Base-by-base conservation (phyloP, 1,140 invertebrate genomes). In the Trachymyrmex cornetzi region DNA sequence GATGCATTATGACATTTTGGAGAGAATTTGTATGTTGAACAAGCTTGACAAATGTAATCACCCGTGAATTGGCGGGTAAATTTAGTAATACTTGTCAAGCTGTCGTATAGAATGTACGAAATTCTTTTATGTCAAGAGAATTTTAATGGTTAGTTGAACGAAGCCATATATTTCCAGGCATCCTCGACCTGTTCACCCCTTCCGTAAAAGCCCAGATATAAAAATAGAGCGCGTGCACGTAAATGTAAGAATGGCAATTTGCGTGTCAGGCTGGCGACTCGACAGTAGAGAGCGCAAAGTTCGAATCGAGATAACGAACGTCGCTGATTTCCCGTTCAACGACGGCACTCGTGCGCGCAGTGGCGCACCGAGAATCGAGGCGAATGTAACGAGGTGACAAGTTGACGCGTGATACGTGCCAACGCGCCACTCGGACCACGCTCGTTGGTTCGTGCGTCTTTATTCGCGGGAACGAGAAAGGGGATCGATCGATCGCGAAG, bases 341-440 rank as follows among this genome's bases (percentile, higher is more conserved):
- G 64, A 67, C 34, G 64, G 30, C 30, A 66, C 64, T 66, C 64
- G 34, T 34, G 64, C 61, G 30, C 34, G 27, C 44, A 44, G 27
- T 2, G 27, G 34, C 34, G 27, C 44, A 44, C 44, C 4, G 27
- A 34, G 19, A 69, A 14, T 53, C 30, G 12, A 44, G 38, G 44
- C 63, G 64, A 55, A 38, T 55, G 61, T 50, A 80, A 80, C 63
- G 64, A 67, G 89, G 89, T 90, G 89, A 88, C 89, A 88, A 84
- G 75, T 88, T 88, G 89, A 90, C 89, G 80, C 89, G 89, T 90
- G 89, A 90, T 87, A 90, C 75, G 72, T 87, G 89, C 66, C 88
- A 87, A 86, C 77, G 80, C 61, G 61, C 61, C 44, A 27, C n/a
- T 66, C 22, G 53, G 38, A 82, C 61, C 48, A n/a, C 59, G 75